A percentile compares a stretch with the other conserved stretches of the same genome.
Evolutionary conservation across 2,113 vertebrate genomes (phyloP).

Genomic region (Dissostichus mawsoni): DNA sequence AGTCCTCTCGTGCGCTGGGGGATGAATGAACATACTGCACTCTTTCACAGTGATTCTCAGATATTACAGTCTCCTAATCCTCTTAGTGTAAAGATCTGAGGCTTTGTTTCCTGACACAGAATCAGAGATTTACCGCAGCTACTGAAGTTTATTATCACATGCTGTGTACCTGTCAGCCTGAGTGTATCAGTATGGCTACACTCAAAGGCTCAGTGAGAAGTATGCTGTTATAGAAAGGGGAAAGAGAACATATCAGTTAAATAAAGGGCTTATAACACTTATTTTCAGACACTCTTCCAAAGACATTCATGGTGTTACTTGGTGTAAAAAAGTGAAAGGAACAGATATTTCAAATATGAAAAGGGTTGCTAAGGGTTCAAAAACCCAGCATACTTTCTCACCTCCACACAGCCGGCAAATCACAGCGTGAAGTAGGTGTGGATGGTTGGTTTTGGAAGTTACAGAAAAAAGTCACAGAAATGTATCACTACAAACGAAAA

Average conservation of each 20-base stretch:
- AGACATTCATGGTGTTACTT: too few species aligned
- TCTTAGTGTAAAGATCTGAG: constrained; percentile 59
- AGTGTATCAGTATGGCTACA: not conserved
- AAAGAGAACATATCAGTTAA: too few species aligned
- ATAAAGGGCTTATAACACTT: too few species aligned
- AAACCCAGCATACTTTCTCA: not conserved
- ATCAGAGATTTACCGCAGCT: not conserved
- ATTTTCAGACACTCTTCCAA: too few species aligned
- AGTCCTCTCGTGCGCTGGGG: constrained; percentile 19
- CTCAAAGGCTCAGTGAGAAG: too few species aligned
- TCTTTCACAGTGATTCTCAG: constrained; percentile 50
- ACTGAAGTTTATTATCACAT: constrained; percentile 12
- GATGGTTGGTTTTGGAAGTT: not conserved
- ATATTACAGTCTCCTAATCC: constrained; percentile 47
- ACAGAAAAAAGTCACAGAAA: not conserved
- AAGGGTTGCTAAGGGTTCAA: too few species aligned
- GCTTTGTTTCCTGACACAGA: constrained; percentile 47
- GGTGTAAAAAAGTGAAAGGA: too few species aligned
- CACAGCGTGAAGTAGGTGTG: too few species aligned
- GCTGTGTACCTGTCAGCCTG: not conserved
- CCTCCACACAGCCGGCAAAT: not conserved
- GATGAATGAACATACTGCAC: constrained; percentile 48
- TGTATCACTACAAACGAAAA: not conserved
- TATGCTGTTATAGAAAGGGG: too few species aligned
- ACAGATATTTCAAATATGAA: not conserved